A percentile compares a stretch with the other conserved stretches of the same genome.
phyloP scores from a whole-genome alignment of 2,888 invertebrate genomes.

The Stenolophus ochropezus region DNA sequence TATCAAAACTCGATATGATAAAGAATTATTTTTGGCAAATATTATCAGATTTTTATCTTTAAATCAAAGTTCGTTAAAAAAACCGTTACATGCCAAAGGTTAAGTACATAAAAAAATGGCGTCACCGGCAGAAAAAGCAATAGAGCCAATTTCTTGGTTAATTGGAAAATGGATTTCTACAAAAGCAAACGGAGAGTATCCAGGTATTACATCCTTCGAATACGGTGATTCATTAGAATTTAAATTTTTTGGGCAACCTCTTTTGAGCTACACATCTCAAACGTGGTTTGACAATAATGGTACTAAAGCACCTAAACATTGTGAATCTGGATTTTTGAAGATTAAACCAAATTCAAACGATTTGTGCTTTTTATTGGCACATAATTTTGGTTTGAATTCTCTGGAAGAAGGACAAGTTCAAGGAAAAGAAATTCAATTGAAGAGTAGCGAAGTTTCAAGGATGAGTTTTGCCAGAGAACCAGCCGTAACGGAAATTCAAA shows the following conservation, averaged over 20 bases:
- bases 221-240: constrained; percentile 78
- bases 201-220: constrained; percentile 76
- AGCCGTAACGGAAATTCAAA: constrained; percentile 73
- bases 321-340: constrained; percentile 78
- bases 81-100: too few species aligned
- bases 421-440: constrained; percentile 71
- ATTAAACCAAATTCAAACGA: constrained; percentile 76
- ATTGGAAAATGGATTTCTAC: constrained; percentile 77
- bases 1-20: too few species aligned
- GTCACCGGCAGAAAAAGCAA: constrained; percentile 69
- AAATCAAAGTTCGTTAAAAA: too few species aligned
- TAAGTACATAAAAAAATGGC: not conserved
- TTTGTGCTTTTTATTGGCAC: constrained; percentile 77
- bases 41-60: too few species aligned
- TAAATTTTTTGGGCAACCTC: constrained; percentile 77
- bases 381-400: constrained; percentile 78
- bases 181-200: constrained; percentile 75
- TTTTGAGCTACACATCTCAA: constrained; percentile 76
- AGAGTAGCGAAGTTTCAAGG: constrained; percentile 73
- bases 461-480: constrained; percentile 76
- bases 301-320: constrained; percentile 75
- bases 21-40: too few species aligned
- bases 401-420: constrained; percentile 76
- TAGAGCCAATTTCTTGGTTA: constrained; percentile 77
- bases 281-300: constrained; percentile 73